A percentile compares a stretch with the other conserved stretches of the same genome.
Conservation (phyloP, 2,113 vertebrate species). For the Heliornis fulica region DNA sequence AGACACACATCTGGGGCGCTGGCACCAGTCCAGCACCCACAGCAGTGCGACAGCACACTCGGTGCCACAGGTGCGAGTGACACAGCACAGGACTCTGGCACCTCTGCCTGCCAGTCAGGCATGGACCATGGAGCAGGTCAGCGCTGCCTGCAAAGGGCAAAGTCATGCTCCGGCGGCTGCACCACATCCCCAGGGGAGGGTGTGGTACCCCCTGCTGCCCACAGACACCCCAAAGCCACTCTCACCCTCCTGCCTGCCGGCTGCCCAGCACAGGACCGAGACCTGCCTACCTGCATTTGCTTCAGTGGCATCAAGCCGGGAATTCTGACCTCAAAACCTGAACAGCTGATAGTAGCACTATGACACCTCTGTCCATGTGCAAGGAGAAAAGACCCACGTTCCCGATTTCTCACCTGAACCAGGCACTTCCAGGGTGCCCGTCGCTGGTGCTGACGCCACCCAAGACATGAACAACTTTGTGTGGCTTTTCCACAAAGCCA, state of each 20-base stretch:
- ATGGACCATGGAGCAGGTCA: fast-evolving
- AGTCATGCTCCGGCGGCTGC: fast-evolving
- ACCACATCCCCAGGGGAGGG: fast-evolving
- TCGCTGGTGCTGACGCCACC: neutral
- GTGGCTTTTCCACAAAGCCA: neutral
- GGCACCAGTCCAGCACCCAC: fast-evolving
- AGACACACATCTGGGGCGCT: no score
- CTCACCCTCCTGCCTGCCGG: neutral
- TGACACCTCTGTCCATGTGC: neutral
- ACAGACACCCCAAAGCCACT: no score
- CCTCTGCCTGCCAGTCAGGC: fast-evolving
- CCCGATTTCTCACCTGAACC: neutral
- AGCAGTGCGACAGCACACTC: neutral
- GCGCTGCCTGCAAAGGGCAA: fast-evolving
- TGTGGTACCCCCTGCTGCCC: neutral
- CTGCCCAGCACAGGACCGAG: neutral
- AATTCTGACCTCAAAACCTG: neutral
- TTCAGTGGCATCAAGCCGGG: neutral
- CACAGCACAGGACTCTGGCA: neutral
- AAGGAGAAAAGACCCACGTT: neutral
- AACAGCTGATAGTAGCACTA: neutral
- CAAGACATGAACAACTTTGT: fast-evolving
- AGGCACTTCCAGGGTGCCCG: no score
- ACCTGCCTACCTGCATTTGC: neutral
- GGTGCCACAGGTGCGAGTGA: neutral